Base-by-base conservation (phyloP, 2,888 invertebrate species). In the Aphrophora alni region DNA sequence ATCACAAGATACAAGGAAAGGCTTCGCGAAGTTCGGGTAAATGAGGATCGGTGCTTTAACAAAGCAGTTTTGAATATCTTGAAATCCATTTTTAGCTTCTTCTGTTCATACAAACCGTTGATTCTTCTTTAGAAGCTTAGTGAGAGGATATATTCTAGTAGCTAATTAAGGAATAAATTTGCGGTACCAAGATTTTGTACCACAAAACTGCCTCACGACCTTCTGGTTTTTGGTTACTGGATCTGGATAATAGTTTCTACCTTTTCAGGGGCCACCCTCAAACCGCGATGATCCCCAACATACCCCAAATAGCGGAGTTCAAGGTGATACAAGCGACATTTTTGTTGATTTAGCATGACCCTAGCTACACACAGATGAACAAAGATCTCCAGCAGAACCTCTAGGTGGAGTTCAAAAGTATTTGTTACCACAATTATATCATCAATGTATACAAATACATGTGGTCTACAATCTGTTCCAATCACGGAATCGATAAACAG, bases 291-390 rank as follows among this genome's bases (percentile, higher is more conserved):
- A 71, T 83, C 80, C 0, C 87, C 82, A 0, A 85, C 59, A 72
- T 86, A 85, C 0, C 87, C 86, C 0, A 86, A 80, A 33, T 84
- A 85, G 14, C 79, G 75, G 0, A 87, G 38, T 24, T 83, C 77
- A 7, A 24, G 28, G n/a, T 80, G 75, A 7, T 78, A 84, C 75
- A 86, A 85, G 3, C 82, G 38, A 33, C 85, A 85, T 82, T 87
- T 86, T 0, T 81, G 75, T n/a, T 26, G 24, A 25, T 75, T 75
- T 14, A 51, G 38, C 4, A 44, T 75, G 3, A 75, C 12, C 10
- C 27, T 51, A 0, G 75, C 59, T n/a, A 21, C 25, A 26, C n/a
- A 27, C 4, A 75, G 26, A 12, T 44, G 24, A n/a, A 25, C 4
- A 12, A 75, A 59, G 24, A 75, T 17, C 21, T 75, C 27, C 27